Evolutionary conservation across 2,888 invertebrate genomes (phyloP), one percentile per base, ranked within the genome.

Genomic region (Magallana nippona): DNA sequence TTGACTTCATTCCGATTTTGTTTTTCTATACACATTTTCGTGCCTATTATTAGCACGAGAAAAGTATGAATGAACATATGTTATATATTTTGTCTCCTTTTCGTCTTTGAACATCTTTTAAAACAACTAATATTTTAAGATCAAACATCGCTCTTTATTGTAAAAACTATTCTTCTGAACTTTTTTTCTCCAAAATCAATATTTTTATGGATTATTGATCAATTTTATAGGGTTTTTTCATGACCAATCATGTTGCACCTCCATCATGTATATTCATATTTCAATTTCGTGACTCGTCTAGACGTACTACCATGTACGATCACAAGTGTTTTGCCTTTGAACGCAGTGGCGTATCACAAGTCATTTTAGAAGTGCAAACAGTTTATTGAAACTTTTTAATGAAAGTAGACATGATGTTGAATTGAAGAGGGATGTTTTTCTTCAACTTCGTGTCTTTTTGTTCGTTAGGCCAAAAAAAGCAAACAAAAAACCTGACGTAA

Each of bases 1-100:
- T 71, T 71, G 71, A 71, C 71, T 71, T 71, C 71, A 27, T 71
- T 71, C 27, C 32, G 27, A 27, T 27, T 71, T 71, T 71, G 71
- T 71, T 71, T 71, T 71, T 71, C 15, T 22, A 71, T 22, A 71
- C 27, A 27, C 32, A 27, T 63, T 71, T 71, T 71, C 71, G 22
- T 71, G 27, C 32, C 71, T 71, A 11, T 71, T 22, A 22, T 13
- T 27, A 60, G 15, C 71, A 71, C 8, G 11, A 71, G 44, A 71
- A 71, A 15, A 22, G 15, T 27, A 32, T 71, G 71, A 71, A 71
- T 71, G 27, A 27, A 22, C 63, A 63, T 63, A 13, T 22, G 63
- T 63, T 22, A 19, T 19, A 17, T 19, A 19, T 60, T 19, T 19
- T 44, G 44, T 44, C 44, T 44, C 44, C 8, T 44, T 44, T 44